These are phyloP conservation scores for Ia io DNA, from an alignment of 2,113 vertebrate species.

Conservation along the genomic window DNA sequence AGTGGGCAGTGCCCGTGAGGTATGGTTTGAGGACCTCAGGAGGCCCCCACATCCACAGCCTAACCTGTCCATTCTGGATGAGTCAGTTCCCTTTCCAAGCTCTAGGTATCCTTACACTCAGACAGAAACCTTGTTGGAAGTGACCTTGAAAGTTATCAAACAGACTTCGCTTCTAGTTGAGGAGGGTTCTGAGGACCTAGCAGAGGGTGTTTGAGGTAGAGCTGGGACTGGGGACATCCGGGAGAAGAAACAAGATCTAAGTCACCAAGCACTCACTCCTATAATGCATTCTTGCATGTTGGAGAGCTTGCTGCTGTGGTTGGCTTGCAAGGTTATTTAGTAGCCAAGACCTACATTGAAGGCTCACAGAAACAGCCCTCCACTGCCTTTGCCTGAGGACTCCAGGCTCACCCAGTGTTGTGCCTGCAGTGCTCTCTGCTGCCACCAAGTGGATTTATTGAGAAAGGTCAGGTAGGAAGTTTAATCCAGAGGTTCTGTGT, in stretches of 20 bases:
- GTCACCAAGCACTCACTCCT: background rate
- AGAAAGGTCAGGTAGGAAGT: background rate
- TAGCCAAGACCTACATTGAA: background rate
- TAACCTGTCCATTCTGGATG: background rate
- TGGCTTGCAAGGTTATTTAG: background rate
- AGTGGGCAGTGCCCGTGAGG: background rate
- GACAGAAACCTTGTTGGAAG: background rate
- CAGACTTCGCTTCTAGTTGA: background rate
- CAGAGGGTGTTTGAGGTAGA: background rate
- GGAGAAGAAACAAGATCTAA: background rate
- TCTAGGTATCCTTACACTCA: background rate
- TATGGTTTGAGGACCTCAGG: background rate
- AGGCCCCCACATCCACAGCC: background rate
- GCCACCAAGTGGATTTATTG: conserved; percentile 27
- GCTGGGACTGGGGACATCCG: background rate
- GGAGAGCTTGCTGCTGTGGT: background rate
- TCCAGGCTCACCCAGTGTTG: too few relatives aligned
- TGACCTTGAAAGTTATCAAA: background rate
- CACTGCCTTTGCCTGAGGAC: fast-evolving
- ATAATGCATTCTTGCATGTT: background rate
- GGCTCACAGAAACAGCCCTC: background rate
- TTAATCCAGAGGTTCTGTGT: background rate
- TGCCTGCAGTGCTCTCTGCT: conserved; percentile 31
- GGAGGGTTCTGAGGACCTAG: background rate
- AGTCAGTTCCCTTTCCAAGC: background rate